Conservation (phyloP, 2,797 vertebrate species). For the Hypotaenidia philippensis region DNA sequence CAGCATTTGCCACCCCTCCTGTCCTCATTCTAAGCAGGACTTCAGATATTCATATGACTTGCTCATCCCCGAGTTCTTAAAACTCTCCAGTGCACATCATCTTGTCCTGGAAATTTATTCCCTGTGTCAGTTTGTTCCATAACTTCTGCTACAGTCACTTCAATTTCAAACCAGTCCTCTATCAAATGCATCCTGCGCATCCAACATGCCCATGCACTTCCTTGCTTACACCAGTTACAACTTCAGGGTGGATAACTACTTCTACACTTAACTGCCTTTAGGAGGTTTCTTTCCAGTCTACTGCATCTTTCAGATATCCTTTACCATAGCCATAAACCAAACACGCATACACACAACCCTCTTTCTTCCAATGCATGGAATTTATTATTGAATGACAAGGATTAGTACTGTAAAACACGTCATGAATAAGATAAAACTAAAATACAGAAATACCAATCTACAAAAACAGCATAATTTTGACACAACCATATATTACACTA, state of each 20-base stretch:
- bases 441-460: not conserved
- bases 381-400: not conserved
- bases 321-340: not conserved
- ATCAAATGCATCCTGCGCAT: not conserved
- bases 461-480: not conserved
- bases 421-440: not conserved
- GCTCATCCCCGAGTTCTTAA: not conserved
- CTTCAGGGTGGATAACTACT: not conserved
- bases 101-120: not conserved
- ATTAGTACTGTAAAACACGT: constrained; percentile 6
- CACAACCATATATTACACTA: not conserved
- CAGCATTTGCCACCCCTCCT: not conserved
- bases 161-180: not conserved
- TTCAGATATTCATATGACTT: not conserved
- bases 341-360: not conserved
- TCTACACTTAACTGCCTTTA: not conserved
- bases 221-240: not conserved
- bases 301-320: not conserved
- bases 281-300: not conserved
- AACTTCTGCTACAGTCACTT: not conserved
- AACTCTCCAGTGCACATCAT: not conserved
- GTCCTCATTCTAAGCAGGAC: not conserved
- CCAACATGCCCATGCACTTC: not conserved
- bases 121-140: not conserved
- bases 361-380: not conserved